Conservation (phyloP, 2,113 vertebrate genomes). For the Periophthalmus modestus region DNA sequence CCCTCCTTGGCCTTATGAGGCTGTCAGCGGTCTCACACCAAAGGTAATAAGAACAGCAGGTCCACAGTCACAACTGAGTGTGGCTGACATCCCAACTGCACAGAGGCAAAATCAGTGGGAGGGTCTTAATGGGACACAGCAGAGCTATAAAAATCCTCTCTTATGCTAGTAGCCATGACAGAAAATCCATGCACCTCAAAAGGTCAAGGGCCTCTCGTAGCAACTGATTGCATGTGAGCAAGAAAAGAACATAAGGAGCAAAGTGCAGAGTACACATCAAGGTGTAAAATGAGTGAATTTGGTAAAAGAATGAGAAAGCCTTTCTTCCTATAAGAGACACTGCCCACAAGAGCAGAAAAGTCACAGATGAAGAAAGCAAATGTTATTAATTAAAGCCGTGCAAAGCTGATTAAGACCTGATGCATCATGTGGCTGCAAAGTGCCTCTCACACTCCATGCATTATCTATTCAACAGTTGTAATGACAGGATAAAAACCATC, state of each 20-base stretch:
- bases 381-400: conserved; percentile 28
- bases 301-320: conserved; percentile 16
- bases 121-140: conserved; percentile 47
- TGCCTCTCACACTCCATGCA: conserved; percentile 17
- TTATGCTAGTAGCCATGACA: conserved; percentile 33
- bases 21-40: conserved; percentile 20
- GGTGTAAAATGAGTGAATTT: conserved; percentile 13
- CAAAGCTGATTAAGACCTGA: conserved; percentile 52
- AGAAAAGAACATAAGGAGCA: neutral
- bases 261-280: conserved; percentile 5
- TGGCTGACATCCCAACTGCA: conserved; percentile 35
- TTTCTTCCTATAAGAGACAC: conserved; percentile 18
- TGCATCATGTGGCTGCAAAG: conserved; percentile 38
- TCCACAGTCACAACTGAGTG: conserved; percentile 29
- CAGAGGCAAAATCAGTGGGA: neutral
- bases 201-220: conserved; percentile 56
- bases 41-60: conserved; percentile 38
- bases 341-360: conserved; percentile 24
- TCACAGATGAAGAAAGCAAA: conserved; percentile 23
- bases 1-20: conserved; percentile 23
- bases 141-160: conserved; percentile 45
- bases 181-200: conserved; percentile 60
- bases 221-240: conserved; percentile 33
- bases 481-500: conserved; percentile 35
- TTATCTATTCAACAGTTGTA: conserved; percentile 29